Conservation (phyloP, 2,113 vertebrate genomes). For the Ginglymostoma cirratum region DNA sequence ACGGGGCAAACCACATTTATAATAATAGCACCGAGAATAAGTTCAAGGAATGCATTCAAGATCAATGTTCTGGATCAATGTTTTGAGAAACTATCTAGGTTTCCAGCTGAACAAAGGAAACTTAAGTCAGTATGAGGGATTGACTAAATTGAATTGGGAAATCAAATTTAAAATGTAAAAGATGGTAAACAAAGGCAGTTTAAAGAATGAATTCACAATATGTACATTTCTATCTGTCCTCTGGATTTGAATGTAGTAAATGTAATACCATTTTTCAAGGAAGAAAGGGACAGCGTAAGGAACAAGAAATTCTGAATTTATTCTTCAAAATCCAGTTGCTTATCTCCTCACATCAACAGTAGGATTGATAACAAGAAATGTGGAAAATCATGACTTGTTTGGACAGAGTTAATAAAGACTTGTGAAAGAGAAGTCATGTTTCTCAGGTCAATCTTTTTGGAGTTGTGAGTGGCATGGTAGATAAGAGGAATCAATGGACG, state of each 20-base stretch:
- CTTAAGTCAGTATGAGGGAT: neutral
- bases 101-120: neutral
- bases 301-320: neutral
- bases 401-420: no score
- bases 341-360: neutral
- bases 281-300: neutral
- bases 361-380: neutral
- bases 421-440: neutral
- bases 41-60: neutral
- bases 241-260: neutral
- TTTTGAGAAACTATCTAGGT: neutral
- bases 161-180: neutral
- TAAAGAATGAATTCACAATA: neutral
- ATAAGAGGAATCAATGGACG: no score
- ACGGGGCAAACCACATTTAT: neutral
- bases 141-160: neutral
- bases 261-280: neutral
- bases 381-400: neutral
- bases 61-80: neutral
- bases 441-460: neutral
- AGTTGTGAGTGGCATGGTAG: neutral
- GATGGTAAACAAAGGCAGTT: neutral
- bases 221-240: neutral
- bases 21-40: neutral
- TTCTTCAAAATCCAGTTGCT: no score